These are phyloP conservation scores for Andrena chrysosceles DNA, from an alignment of 2,888 invertebrate species.

Conservation along the genomic window DNA sequence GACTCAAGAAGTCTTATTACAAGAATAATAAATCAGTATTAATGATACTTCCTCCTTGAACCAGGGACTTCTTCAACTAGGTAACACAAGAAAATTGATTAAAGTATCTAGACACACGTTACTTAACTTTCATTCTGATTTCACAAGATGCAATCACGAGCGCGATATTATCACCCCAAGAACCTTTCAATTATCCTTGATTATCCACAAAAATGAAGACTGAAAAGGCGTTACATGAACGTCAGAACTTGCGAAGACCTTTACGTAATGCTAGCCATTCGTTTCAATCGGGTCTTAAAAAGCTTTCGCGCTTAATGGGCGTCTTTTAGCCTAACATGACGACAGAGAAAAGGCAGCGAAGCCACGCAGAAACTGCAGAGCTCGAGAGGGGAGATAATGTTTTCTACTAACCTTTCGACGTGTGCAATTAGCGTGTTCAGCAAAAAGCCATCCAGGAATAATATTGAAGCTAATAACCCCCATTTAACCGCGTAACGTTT, in stretches of 20 bases:
- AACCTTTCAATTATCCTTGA: background rate
- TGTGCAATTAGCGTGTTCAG: slow-evolving; percentile 34
- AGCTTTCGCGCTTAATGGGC: slow-evolving; percentile 19
- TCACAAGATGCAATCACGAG: background rate
- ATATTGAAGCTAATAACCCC: slow-evolving; percentile 50
- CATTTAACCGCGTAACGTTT: slow-evolving; percentile 43
- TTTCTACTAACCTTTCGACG: slow-evolving; percentile 31
- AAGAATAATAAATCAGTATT: background rate
- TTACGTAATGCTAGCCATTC: slow-evolving; percentile 1
- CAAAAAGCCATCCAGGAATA: slow-evolving; percentile 41
- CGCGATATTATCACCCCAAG: background rate
- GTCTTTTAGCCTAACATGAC: background rate
- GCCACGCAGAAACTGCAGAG: background rate
- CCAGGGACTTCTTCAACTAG: background rate
- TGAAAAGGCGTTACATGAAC: background rate
- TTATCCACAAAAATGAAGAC: background rate
- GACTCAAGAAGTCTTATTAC: background rate
- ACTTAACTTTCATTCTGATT: background rate
- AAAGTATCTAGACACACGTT: background rate
- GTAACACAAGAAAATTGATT: background rate
- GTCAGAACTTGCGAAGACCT: background rate
- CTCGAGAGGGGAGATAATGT: background rate
- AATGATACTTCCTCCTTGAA: background rate
- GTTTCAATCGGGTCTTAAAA: background rate
- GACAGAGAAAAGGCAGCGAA: slow-evolving; percentile 2